A percentile compares a stretch with the other conserved stretches of the same genome.
Evolutionary conservation across 2,888 invertebrate genomes (phyloP).

Genomic region (Stenoptilia bipunctidactyla): DNA sequence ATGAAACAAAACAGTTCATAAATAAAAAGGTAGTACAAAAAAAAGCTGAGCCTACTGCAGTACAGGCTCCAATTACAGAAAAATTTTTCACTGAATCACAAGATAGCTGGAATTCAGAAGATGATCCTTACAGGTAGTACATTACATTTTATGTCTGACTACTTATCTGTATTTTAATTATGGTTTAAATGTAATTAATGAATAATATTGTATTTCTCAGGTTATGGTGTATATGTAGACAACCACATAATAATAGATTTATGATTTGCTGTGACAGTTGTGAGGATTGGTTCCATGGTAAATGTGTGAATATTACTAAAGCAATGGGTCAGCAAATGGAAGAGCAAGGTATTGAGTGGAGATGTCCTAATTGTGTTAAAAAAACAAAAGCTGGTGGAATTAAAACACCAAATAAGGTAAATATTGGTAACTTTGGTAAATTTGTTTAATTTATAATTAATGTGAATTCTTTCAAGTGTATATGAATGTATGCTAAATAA

Average conservation of each 20-base stretch:
- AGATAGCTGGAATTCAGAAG: slow-evolving; percentile 85
- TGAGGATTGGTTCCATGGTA: slow-evolving; percentile 98
- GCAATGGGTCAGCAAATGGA: slow-evolving; percentile 94
- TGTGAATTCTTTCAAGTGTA: too few species aligned
- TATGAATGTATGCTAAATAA: neutral
- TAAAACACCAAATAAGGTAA: slow-evolving; percentile 34
- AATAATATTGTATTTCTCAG: slow-evolving; percentile 36
- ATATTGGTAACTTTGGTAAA: too few species aligned
- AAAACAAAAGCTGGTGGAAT: slow-evolving; percentile 43
- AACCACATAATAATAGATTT: slow-evolving; percentile 95
- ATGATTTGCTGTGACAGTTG: slow-evolving; percentile 98
- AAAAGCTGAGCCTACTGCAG: slow-evolving; percentile 31
- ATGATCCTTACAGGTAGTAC: slow-evolving; percentile 85
- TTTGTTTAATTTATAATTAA: too few species aligned
- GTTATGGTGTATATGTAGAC: slow-evolving; percentile 95
- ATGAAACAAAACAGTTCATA: slow-evolving; percentile 46
- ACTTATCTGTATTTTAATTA: neutral
- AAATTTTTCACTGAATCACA: slow-evolving; percentile 70
- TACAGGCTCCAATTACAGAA: slow-evolving; percentile 26
- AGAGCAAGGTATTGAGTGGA: slow-evolving; percentile 88
- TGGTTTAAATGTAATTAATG: neutral
- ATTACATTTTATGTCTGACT: neutral
- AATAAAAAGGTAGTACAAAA: slow-evolving; percentile 44
- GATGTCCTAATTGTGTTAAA: slow-evolving; percentile 86
- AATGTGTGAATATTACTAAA: slow-evolving; percentile 94